phyloP scores from a whole-genome alignment of 2,797 vertebrate genomes.

The Merluccius polli region DNA sequence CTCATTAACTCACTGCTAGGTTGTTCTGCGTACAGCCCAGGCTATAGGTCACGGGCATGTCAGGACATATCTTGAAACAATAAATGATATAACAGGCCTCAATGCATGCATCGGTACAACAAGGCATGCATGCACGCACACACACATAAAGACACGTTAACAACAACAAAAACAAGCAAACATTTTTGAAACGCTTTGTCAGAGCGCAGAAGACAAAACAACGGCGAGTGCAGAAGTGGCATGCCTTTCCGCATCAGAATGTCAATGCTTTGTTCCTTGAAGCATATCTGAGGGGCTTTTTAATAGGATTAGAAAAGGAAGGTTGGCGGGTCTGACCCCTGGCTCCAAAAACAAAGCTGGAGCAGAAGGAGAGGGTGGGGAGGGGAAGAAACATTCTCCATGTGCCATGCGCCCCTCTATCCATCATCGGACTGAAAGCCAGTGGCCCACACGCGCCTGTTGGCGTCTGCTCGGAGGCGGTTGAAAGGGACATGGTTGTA shows the following conservation, averaged over 20 bases:
- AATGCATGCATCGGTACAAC: neutral
- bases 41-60: neutral
- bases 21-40: slow-evolving; percentile 36
- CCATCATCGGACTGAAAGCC: slow-evolving; percentile 59
- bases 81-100: neutral
- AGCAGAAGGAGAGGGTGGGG: slow-evolving; percentile 31
- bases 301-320: slow-evolving; percentile 66
- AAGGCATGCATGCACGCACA: neutral
- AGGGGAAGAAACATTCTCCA: slow-evolving; percentile 26
- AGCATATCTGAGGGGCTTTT: slow-evolving; percentile 56
- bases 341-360: slow-evolving; percentile 47
- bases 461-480: slow-evolving; percentile 25
- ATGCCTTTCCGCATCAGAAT: slow-evolving; percentile 52
- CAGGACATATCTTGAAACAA: neutral
- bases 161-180: slow-evolving; percentile 14
- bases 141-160: neutral
- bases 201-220: neutral
- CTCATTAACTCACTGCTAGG: slow-evolving; percentile 40
- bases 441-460: slow-evolving; percentile 59
- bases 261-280: slow-evolving; percentile 56
- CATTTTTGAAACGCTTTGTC: slow-evolving; percentile 17
- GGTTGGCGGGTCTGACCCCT: slow-evolving; percentile 51
- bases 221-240: slow-evolving; percentile 20
- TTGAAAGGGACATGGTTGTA: slow-evolving; percentile 32
- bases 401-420: slow-evolving; percentile 41